Evolutionary conservation across 92 coral and sea anemone genomes (phyloP).

Genomic region (Porites divaricata): DNA sequence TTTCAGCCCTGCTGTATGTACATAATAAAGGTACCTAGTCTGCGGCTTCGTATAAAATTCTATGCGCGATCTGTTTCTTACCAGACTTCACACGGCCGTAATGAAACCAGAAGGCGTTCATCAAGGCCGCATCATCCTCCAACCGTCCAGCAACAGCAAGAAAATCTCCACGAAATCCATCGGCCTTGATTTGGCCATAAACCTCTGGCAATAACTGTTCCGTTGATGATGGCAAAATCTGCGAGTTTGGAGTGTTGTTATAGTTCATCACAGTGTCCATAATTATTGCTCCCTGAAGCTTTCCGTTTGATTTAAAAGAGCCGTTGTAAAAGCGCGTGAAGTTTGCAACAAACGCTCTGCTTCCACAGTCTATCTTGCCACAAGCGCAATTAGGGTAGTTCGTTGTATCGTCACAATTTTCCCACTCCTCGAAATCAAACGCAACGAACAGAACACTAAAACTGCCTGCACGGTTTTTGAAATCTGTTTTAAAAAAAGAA

Average conservation of each 20-base stretch:
- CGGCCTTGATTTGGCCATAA: conserved; percentile 45
- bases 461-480: conserved; percentile 39
- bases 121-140: conserved; percentile 34
- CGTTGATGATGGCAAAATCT: conserved; percentile 41
- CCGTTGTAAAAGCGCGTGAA: conserved; percentile 58
- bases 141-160: conserved; percentile 61
- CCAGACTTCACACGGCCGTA: conserved; percentile 20
- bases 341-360: conserved; percentile 72
- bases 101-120: conserved; percentile 9
- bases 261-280: conserved; percentile 79
- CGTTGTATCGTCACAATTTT: conserved; percentile 3
- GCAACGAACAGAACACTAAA: conserved; percentile 75
- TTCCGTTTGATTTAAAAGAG: conserved; percentile 49
- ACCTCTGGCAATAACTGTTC: conserved; percentile 2
- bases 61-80: not conserved
- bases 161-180: conserved; percentile 71
- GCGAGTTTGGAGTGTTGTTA: conserved; percentile 66
- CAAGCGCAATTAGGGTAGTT: conserved; percentile 47
- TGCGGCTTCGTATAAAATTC: no score
- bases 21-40: no score
- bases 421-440: conserved; percentile 84
- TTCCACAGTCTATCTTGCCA: conserved; percentile 53
- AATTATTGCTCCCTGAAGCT: conserved; percentile 77
- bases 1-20: no score
- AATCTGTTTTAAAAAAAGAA: conserved; percentile 5